Base-by-base conservation (phyloP, 2,113 vertebrate species). In the Varanus salvator region DNA sequence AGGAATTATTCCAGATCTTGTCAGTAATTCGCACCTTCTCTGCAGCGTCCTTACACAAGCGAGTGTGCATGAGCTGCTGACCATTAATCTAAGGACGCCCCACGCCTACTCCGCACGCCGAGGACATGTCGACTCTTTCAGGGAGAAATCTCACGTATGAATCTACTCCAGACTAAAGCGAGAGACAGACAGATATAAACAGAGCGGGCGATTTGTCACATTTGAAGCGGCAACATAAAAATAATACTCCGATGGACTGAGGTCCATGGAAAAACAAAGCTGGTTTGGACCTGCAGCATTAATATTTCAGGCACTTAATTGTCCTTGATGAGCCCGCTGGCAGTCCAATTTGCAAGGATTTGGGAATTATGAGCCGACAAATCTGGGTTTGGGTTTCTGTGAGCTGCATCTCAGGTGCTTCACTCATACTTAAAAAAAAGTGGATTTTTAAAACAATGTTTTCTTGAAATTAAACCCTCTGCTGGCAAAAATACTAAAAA, bases 1-100 rank as follows among this genome's bases (percentile, higher is more conserved):
- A 97, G 97, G 97, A 97, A 98, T 98, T 97, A 97, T 97, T 97
- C 97, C 94, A 97, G 97, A 97, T 98, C 97, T 97, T 97, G 97
- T 97, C 97, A 96, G 97, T 97, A 97, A 97, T 97, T 97, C 95
- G 95, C 96, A 95, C 97, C 95, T 95, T 95, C 96, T 97, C 95
- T 78, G 89, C 94, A 96, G 96, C 96, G 95, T 97, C 96, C 95
- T 96, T 97, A 97, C 97, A 97, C 96, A 96, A 96, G 96, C 95
- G 96, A 97, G 96, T 92, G 85, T 96, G 95, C 95, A 96, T 92
- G 95, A 96, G 97, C 97, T 96, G 96, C 95, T 97, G 97, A 97
- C 97, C 97, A 97, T 97, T 97, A 97, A 97, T 97, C 96, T 97
- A 95, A 93, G 93, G 92, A 94, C 85, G 92, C 94, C 96, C 4